Evolutionary conservation across 2,113 vertebrate species (phyloP).

Genomic region (Arvicanthis niloticus): DNA sequence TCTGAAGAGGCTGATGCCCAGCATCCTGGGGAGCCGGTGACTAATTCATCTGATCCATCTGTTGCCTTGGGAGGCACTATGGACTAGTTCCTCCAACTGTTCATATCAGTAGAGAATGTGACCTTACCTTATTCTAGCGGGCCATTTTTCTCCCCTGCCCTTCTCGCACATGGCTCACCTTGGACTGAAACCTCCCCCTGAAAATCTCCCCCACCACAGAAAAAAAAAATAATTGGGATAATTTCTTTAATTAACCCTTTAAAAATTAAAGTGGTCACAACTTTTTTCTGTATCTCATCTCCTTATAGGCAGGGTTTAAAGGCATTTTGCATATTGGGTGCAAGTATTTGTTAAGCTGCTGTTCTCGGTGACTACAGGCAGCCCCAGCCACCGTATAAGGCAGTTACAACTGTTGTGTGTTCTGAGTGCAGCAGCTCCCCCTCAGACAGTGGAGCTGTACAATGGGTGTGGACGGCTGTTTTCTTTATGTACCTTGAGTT

Average conservation of each 20-base stretch:
- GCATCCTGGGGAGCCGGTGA: constrained; percentile 57
- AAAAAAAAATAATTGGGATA: not conserved
- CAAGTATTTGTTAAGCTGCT: not conserved
- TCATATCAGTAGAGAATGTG: constrained; percentile 48
- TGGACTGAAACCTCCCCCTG: not conserved
- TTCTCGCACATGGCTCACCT: constrained; percentile 39
- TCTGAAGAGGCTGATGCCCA: constrained; percentile 38
- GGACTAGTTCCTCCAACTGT: constrained; percentile 35
- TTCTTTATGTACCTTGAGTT: not conserved
- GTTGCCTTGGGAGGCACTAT: constrained; percentile 62
- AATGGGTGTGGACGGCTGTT: not conserved
- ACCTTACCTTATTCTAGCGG: not conserved
- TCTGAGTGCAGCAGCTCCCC: not conserved
- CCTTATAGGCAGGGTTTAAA: constrained; percentile 28
- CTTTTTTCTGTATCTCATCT: constrained; percentile 3
- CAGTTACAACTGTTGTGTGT: not conserved
- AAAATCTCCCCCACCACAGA: too few relatives aligned
- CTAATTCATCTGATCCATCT: constrained; percentile 69
- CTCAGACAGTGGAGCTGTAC: not conserved
- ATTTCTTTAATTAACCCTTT: constrained; percentile 13
- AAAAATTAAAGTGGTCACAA: not conserved
- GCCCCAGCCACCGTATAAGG: not conserved
- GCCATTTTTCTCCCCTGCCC: constrained; percentile 43
- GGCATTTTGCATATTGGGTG: not conserved
- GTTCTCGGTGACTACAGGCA: not conserved